Evolutionary conservation across 2,888 invertebrate genomes (phyloP).

Genomic region (Leptogaster cylindrica): DNA sequence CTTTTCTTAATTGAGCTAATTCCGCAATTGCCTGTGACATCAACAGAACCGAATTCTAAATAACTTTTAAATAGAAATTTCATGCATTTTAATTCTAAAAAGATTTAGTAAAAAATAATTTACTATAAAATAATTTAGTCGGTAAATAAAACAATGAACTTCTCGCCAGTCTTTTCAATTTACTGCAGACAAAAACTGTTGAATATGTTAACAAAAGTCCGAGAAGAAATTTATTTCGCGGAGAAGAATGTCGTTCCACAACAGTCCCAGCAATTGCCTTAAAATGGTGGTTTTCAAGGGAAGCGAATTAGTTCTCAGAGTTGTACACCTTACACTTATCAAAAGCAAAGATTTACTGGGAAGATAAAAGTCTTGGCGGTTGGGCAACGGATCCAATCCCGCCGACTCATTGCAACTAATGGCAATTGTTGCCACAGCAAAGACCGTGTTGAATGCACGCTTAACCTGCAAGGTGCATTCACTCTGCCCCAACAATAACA

Average conservation of each 20-base stretch:
- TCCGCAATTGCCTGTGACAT: no score
- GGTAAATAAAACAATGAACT: no score
- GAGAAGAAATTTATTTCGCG: constrained; percentile 17
- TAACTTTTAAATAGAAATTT: no score
- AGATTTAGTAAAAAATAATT: no score
- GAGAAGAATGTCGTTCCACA: constrained; percentile 8
- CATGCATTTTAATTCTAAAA: no score
- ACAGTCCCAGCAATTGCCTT: constrained; percentile 13
- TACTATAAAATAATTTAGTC: no score
- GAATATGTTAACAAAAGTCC: no score
- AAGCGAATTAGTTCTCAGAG: constrained; percentile 26
- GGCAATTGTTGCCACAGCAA: constrained; percentile 8
- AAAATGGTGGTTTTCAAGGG: constrained; percentile 8
- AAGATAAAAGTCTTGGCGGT: constrained; percentile 29
- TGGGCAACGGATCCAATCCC: constrained; percentile 30
- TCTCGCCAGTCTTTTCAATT: no score
- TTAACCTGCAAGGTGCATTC: constrained; percentile 30
- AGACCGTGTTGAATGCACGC: background rate
- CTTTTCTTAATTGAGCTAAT: no score
- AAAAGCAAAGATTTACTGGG: constrained; percentile 20
- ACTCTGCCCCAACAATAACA: constrained; percentile 26
- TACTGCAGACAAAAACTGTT: no score
- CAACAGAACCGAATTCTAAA: no score
- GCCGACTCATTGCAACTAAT: constrained; percentile 20
- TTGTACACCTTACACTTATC: constrained; percentile 15